Evolutionary conservation across 37 sponge, comb jelly and placozoan species (phyloP), one percentile per base, ranked within the genome.

Genomic region (Lycopodina hypogea): DNA sequence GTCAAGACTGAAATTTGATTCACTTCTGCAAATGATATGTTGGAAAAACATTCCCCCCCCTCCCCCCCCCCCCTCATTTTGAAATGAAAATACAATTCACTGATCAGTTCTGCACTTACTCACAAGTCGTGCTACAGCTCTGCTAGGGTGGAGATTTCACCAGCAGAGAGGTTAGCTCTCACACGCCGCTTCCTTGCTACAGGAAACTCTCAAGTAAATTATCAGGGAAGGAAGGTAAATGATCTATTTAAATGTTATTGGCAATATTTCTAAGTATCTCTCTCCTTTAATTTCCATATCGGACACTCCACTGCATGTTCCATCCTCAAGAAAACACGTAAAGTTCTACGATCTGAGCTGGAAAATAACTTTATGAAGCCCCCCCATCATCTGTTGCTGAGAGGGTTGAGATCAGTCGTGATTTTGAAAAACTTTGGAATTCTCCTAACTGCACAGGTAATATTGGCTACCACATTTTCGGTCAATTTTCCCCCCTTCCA

Each of bases 401-500:
- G 19, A 78, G 76, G 83, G 3, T 24, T 32, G 67, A 42, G 21
- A 40, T 84, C 22, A 84, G 71, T 59, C 2, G 64, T 3, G 68
- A 84, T 7, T 84, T 77, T 78, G 57, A 76, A 8, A 32, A 24
- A 4, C 2, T 76, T 3, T 84, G 85, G 85, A 78, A 84, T 68
- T 84, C 78, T 55, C 85, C 78, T 4, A 50, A 83, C 40, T 83
- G 83, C 36, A 24, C 60, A 40, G 48, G 81, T 42, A 59, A 40
- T 7, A 34, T 37, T 34, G 8, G 53, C 55, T 34, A 8, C 3
- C 26, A 48, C 42, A 8, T 39, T 12, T 14, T 18, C 17, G 35
- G 4, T 8, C 35, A 32, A 42, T 26, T 45, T 12, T 9, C 48
- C 48, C 48, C 4, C 9, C 4, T 45, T 45, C 9, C 48, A 45